Base-by-base conservation (phyloP, 2,888 invertebrate genomes). In the Mongoloraphidia duomilia region DNA sequence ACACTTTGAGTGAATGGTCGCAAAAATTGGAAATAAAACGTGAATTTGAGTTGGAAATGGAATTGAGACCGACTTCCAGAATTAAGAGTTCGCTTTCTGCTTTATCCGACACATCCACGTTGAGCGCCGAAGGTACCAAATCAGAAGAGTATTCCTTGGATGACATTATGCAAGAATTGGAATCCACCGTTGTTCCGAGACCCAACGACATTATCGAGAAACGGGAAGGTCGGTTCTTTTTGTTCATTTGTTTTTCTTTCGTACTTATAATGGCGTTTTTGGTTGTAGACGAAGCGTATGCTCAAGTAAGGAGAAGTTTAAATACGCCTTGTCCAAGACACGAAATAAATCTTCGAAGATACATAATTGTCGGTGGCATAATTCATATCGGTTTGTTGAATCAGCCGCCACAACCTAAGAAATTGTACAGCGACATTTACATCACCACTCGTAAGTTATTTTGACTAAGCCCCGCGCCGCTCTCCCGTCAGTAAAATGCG, bases 331-430 rank as follows among this genome's bases (percentile, higher is more conserved):
- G 75, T 1, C 65, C 71, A 12, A 66, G 72, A 17, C 73, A 76
- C 1, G 80, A 84, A 60, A 62, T 89, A 0, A 88, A 90, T 65
- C 67, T 90, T 46, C 71, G 90, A 41, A 84, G 83, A 60, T 84
- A 80, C 62, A 73, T 70, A 0, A 76, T 89, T 46, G 75, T 88
- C 12, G 88, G 87, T 0, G 91, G 91, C 0, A 76, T 88, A 0
- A 80, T 80, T 52, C 76, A 79, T 55, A 65, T 90, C 42, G 82
- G 90, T 58, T 70, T 88, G 44, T 66, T 88, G 46, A 72, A 77
- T 46, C 84, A 84, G 12, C 90, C 90, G 0, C 83, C 87, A 0
- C 90, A 91, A 56, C 81, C 84, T 0, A 80, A 80, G 53, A 67
- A 68, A 8, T 71, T 79, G 65, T 62, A 65, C 1, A 67, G 68